Conservation (phyloP, 2,113 vertebrate genomes). For the Vanacampus margaritifer region DNA sequence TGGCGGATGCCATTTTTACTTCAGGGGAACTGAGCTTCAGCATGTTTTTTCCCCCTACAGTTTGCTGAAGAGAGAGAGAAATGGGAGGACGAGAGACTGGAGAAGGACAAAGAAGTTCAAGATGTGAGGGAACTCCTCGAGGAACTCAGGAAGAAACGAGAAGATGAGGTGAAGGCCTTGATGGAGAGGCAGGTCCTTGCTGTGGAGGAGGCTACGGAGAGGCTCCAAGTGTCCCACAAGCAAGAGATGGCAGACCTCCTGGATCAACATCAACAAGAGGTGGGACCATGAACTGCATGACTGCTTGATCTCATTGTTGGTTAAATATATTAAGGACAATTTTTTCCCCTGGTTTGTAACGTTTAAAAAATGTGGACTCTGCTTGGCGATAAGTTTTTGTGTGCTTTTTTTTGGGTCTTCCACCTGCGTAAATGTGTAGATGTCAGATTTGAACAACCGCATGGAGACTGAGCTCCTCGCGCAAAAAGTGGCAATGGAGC, state of each 20-base stretch:
- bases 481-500: conserved; percentile 59
- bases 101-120: conserved; percentile 65
- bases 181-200: conserved; percentile 56
- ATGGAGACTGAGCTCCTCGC: conserved; percentile 59
- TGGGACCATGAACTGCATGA: conserved; percentile 19
- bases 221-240: conserved; percentile 44
- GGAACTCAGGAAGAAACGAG: conserved; percentile 52
- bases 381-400: neutral
- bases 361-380: neutral
- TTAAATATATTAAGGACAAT: neutral
- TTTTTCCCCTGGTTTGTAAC: neutral
- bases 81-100: conserved; percentile 65
- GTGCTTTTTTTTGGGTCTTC: neutral
- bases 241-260: conserved; percentile 58
- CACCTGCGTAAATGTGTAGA: conserved; percentile 45
- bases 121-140: conserved; percentile 44
- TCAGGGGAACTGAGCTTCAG: neutral
- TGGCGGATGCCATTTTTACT: too few species aligned
- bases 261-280: conserved; percentile 61
- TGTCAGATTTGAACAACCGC: conserved; percentile 61
- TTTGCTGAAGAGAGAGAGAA: conserved; percentile 65
- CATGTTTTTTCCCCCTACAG: conserved; percentile 7
- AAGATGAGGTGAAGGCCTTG: conserved; percentile 45
- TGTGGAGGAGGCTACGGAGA: conserved; percentile 50
- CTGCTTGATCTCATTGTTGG: neutral